Evolutionary conservation across 2,113 vertebrate genomes (phyloP), one percentile per base, ranked within the genome.

Genomic region (Ahaetulla prasina): DNA sequence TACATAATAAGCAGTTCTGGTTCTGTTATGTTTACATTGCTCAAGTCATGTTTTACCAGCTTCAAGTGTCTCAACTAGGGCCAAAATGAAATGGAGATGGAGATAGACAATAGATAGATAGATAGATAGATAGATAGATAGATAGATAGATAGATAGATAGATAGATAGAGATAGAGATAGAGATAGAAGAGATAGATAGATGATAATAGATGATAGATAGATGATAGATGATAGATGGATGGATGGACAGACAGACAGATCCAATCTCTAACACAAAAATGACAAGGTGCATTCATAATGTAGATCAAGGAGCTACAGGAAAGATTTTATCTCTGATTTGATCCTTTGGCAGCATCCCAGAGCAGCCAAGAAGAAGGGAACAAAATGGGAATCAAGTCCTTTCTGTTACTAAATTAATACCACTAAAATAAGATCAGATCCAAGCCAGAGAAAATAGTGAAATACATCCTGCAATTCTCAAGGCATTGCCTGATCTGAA

Each of bases 391-490:
- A 92, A 25, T 52, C 39, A 63, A 90, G 88, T 93, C 35, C 92
- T 88, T 85, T 95, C 57, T 91, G 85, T 45, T 92, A 1, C 52
- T 94, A 87, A 93, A 92, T 88, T n/a, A 92, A 87, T 4, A 91
- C 54, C 11, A 27, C 74, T 35, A 91, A 0, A 14, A 92, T 92
- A 8, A 47, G 27, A 89, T 90, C 92, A 92, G n/a, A 80, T 10
- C 43, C 8, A 90, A 88, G 35, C 6, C 55, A 1, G 0, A 93
- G 35, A 85, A 6, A 20, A 74, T 3, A 0, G 0, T 23, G 25
- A 50, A 87, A 0, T 0, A 0, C 30, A 25, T 57, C n/a, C 85
- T 74, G 39, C 84, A 39, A 4, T 27, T 92, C 91, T 95, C 53
- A 25, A 93, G 85, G 54, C 25, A 54, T 14, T 47, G 47, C 0